These are phyloP conservation scores for Metalampra italica DNA, from an alignment of 2,888 invertebrate species.

Conservation along the genomic window DNA sequence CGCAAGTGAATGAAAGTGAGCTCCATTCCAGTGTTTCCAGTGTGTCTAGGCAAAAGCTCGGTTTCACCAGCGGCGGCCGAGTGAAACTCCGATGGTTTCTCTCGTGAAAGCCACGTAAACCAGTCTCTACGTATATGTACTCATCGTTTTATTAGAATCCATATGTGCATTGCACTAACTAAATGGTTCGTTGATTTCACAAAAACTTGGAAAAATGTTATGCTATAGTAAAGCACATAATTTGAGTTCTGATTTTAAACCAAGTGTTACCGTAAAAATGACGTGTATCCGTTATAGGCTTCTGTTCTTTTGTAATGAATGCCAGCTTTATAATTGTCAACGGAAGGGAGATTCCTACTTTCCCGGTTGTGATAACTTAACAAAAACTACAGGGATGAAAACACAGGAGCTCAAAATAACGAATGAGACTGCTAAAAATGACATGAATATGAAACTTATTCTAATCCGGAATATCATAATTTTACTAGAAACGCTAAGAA, in stretches of 20 bases:
- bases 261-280: too few species aligned
- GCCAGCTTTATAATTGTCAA: too few species aligned
- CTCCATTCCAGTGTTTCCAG: neutral
- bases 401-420: too few species aligned
- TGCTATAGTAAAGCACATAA: neutral
- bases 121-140: conserved; percentile 33
- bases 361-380: too few species aligned
- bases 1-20: conserved; percentile 1
- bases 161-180: conserved; percentile 9
- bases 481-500: too few species aligned
- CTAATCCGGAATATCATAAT: too few species aligned
- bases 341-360: too few species aligned
- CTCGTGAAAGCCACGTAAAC: conserved; percentile 64
- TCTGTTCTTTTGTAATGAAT: too few species aligned
- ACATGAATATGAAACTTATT: too few species aligned
- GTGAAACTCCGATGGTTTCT: conserved; percentile 52
- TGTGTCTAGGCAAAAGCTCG: conserved; percentile 29
- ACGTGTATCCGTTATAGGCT: too few species aligned
- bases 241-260: neutral
- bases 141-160: conserved; percentile 10
- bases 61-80: conserved; percentile 50
- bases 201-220: neutral
- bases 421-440: too few species aligned
- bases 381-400: too few species aligned
- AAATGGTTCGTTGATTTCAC: conserved; percentile 1